Evolutionary conservation across 2,113 vertebrate genomes (phyloP).

Genomic region (Redunca redunca): DNA sequence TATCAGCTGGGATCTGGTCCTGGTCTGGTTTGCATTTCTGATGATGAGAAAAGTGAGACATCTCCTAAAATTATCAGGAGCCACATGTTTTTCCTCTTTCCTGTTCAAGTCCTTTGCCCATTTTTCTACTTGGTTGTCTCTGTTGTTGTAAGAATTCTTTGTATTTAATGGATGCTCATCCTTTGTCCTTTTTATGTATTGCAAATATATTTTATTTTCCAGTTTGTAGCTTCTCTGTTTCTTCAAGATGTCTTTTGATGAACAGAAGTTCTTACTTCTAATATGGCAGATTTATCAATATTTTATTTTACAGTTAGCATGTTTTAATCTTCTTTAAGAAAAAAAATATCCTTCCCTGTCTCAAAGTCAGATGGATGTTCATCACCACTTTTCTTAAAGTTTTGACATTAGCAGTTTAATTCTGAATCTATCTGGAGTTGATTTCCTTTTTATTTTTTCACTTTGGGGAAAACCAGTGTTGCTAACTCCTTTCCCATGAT

Average conservation of each 20-base stretch:
- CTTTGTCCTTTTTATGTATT: background rate
- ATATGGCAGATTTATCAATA: background rate
- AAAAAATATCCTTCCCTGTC: background rate
- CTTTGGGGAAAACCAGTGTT: background rate
- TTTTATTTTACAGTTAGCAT: background rate
- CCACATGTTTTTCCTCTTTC: background rate
- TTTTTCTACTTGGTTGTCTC: background rate
- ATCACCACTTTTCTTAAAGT: background rate
- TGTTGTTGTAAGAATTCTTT: background rate
- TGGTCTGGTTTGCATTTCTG: background rate
- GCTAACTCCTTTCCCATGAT: background rate
- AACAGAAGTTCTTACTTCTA: background rate
- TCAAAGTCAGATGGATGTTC: background rate
- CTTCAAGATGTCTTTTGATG: background rate
- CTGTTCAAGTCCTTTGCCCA: background rate
- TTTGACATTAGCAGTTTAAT: background rate
- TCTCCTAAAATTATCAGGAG: fast-evolving
- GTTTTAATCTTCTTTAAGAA: background rate
- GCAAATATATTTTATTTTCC: background rate
- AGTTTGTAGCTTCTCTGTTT: background rate
- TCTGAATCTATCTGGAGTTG: background rate
- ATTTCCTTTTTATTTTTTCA: background rate
- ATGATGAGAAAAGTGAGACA: fast-evolving
- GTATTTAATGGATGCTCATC: background rate
- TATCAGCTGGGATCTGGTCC: background rate